A percentile compares a stretch with the other conserved stretches of the same genome.
phyloP scores from a whole-genome alignment of 2,888 invertebrate genomes.

The Lepidonotus clava region DNA sequence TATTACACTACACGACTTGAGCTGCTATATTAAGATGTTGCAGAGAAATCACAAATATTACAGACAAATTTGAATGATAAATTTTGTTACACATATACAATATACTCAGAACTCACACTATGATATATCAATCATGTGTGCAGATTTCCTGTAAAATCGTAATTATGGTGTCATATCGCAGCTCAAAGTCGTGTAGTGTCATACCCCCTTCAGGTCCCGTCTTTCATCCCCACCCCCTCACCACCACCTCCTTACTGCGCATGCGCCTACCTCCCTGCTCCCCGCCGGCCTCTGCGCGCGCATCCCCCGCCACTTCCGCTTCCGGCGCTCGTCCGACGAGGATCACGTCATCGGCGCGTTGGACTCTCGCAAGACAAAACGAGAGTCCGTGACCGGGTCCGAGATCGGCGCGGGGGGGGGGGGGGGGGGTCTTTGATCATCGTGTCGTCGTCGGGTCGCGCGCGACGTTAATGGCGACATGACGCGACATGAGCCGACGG shows the following conservation, averaged over 20 bases:
- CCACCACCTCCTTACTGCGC: background rate
- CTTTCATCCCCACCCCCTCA: background rate
- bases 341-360: background rate
- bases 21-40: too few species aligned
- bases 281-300: background rate
- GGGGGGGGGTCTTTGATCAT: background rate
- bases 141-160: too few species aligned
- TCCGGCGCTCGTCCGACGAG: background rate
- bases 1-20: too few species aligned
- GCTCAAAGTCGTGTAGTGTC: too few species aligned
- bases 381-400: background rate
- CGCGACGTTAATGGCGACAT: background rate
- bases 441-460: background rate
- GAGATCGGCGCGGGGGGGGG: background rate
- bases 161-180: too few species aligned
- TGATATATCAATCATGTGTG: too few species aligned
- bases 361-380: background rate
- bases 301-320: background rate
- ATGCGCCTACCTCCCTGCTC: background rate
- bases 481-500: too few species aligned
- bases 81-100: too few species aligned
- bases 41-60: too few species aligned
- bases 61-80: too few species aligned
- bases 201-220: too few species aligned
- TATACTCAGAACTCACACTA: too few species aligned